Evolutionary conservation across 2,888 invertebrate species (phyloP).

Genomic region (Acleris emargana): DNA sequence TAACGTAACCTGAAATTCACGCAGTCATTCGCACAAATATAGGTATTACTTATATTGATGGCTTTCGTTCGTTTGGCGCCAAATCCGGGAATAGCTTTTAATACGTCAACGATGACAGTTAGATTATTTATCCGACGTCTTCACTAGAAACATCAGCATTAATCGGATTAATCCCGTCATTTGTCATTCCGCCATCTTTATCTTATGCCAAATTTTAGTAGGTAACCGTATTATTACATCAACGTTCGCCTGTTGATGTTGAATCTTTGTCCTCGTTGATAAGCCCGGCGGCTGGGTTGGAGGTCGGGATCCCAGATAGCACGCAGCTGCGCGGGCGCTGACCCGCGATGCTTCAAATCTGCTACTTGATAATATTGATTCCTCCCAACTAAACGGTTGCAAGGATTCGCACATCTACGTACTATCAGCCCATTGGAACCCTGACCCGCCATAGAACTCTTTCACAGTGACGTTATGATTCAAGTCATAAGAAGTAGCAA

Average conservation of each 20-base stretch:
- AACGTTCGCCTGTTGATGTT: slow-evolving; percentile 55
- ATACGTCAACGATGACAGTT: too few relatives aligned
- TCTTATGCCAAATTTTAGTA: not conserved
- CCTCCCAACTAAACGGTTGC: not conserved
- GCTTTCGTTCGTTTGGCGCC: too few relatives aligned
- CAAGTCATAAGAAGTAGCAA: too few relatives aligned
- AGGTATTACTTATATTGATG: too few relatives aligned
- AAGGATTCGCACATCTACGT: not conserved
- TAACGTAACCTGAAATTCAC: not conserved
- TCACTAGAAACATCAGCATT: too few relatives aligned
- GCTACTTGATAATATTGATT: slow-evolving; percentile 15
- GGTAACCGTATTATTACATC: slow-evolving; percentile 1
- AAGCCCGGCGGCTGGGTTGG: slow-evolving; percentile 70
- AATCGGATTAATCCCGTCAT: too few relatives aligned
- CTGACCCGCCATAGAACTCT: too few relatives aligned
- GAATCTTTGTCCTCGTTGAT: slow-evolving; percentile 79
- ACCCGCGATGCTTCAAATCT: slow-evolving; percentile 49
- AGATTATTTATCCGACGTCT: too few relatives aligned
- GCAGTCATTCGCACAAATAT: too few relatives aligned
- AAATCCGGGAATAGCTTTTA: too few relatives aligned
- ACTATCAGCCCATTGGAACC: too few relatives aligned
- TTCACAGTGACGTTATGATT: too few relatives aligned
- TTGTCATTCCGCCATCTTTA: not conserved
- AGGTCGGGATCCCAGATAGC: slow-evolving; percentile 75
- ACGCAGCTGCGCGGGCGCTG: slow-evolving; percentile 67